These are phyloP conservation scores for Tolypeutes matacus DNA, from an alignment of 2,797 vertebrate species.

Conservation along the genomic window DNA sequence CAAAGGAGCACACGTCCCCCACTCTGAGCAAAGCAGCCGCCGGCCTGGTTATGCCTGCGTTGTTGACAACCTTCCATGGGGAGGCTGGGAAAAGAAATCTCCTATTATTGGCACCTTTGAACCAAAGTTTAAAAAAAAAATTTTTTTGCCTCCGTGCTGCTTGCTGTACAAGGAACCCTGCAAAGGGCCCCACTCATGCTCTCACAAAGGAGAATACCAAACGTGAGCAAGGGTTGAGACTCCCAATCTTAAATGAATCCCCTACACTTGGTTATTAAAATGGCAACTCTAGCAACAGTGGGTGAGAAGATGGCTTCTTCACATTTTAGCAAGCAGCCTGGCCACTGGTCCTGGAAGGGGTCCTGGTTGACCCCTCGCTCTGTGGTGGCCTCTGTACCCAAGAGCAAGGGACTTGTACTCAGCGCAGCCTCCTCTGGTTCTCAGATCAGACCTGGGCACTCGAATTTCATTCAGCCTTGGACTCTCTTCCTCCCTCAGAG, in stretches of 20 bases:
- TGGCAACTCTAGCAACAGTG: constrained; percentile 1
- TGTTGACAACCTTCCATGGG: constrained; percentile 66
- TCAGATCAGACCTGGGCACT: background rate
- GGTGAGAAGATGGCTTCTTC: constrained; percentile 26
- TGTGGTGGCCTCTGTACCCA: background rate
- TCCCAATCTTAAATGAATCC: constrained; percentile 80
- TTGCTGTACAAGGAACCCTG: constrained; percentile 67
- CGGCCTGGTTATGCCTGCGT: constrained; percentile 54
- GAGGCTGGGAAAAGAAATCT: constrained; percentile 68
- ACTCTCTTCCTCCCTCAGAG: background rate
- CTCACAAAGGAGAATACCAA: constrained; percentile 68
- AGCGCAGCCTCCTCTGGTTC: background rate
- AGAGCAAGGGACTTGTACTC: background rate
- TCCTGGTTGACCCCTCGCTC: background rate
- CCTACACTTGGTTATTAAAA: constrained; percentile 78
- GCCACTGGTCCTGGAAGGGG: background rate
- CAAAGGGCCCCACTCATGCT: constrained; percentile 49
- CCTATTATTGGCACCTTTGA: constrained; percentile 74
- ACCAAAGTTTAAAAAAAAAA: constrained; percentile 63
- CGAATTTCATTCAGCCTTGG: background rate
- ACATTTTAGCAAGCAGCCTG: constrained; percentile 38
- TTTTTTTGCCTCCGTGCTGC: constrained; percentile 41
- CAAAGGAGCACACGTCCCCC: constrained; percentile 81
- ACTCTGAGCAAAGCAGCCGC: constrained; percentile 65
- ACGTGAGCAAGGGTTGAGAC: constrained; percentile 48